Evolutionary conservation across 2,888 invertebrate species (phyloP).

Genomic region (Gortyna flavago): DNA sequence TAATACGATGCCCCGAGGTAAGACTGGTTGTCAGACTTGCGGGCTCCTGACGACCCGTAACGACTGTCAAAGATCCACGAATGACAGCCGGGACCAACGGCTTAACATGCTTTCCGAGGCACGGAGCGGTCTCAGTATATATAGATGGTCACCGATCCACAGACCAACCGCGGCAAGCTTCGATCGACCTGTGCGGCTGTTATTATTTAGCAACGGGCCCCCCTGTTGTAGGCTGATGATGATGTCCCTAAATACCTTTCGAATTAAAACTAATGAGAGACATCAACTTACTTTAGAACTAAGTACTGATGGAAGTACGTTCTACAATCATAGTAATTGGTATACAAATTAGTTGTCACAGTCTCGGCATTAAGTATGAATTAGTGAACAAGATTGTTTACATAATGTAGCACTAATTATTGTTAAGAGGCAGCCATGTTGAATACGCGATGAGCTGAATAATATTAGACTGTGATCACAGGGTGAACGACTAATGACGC

Average conservation of each 20-base stretch:
- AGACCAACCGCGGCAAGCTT: no score
- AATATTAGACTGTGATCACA: not conserved
- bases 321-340: constrained; percentile 56
- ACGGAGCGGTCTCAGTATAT: no score
- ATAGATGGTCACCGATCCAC: no score
- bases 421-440: constrained; percentile 22
- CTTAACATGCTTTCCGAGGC: no score
- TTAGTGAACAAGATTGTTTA: constrained; percentile 50
- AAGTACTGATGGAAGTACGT: constrained; percentile 22
- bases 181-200: no score
- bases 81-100: no score
- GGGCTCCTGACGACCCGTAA: no score
- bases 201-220: no score
- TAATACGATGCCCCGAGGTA: no score
- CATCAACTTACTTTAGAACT: not conserved
- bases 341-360: constrained; percentile 60
- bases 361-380: constrained; percentile 52
- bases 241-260: not conserved
- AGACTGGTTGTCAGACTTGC: no score
- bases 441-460: constrained; percentile 17
- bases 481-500: not conserved
- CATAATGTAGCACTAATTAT: constrained; percentile 48
- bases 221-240: not conserved
- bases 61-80: no score
- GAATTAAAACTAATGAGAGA: constrained; percentile 11